Conservation (phyloP, 2,888 invertebrate genomes). For the Lithophane semibrunnea region DNA sequence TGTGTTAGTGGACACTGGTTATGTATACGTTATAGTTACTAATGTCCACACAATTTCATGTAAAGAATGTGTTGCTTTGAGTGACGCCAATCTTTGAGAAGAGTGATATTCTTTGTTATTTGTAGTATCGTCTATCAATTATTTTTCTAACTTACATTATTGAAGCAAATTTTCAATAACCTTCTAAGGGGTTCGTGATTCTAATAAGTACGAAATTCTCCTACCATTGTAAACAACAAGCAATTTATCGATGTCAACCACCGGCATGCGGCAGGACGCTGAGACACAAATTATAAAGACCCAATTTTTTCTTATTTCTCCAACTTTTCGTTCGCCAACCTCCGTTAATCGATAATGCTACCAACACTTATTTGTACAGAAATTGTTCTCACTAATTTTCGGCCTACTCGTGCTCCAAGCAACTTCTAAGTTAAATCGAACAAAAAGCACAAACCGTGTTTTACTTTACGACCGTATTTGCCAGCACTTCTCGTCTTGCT, state of each 20-base stretch:
- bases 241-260: not conserved
- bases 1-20: not conserved
- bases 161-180: not conserved
- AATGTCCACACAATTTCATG: not conserved
- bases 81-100: not conserved
- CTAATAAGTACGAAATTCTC: not conserved
- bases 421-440: conserved; percentile 75
- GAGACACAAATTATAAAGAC: conserved; percentile 13
- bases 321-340: conserved; percentile 8
- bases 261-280: not conserved
- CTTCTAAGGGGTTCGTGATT: not conserved
- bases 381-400: conserved; percentile 56
- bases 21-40: not conserved
- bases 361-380: conserved; percentile 37
- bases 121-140: not conserved
- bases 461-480: conserved; percentile 83
- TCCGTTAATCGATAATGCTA: conserved; percentile 38
- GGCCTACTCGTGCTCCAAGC: conserved; percentile 66
- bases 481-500: conserved; percentile 72
- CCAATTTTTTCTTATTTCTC: not conserved
- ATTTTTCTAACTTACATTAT: not conserved
- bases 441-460: conserved; percentile 80
- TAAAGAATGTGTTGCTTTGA: not conserved
- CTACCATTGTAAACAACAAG: conserved; percentile 1
- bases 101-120: not conserved